Conservation (phyloP, 2,113 vertebrate species). For the Pipra filicauda region DNA sequence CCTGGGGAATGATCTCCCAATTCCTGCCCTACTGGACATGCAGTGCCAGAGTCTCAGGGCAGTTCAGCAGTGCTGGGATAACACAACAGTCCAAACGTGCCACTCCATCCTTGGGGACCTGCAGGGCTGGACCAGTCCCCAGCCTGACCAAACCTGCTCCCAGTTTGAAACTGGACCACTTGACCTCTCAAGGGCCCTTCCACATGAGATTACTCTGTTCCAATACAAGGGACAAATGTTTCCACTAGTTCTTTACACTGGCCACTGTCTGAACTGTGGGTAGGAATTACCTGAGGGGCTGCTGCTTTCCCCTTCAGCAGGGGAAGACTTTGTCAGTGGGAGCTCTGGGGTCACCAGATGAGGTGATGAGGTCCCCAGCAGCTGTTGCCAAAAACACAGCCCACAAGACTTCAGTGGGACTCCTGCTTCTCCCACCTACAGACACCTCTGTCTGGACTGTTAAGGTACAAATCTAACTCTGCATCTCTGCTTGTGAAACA, state of each 20-base stretch:
- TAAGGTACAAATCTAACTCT: not conserved
- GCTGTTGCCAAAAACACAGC: fast-evolving
- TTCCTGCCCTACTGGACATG: not conserved
- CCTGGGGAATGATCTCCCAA: not conserved
- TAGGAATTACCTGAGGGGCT: not conserved
- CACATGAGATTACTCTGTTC: not conserved
- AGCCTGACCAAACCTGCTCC: fast-evolving
- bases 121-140: not conserved
- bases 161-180: not conserved
- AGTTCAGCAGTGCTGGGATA: not conserved
- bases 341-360: not conserved
- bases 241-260: not conserved
- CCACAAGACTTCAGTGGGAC: not conserved
- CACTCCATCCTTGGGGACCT: not conserved
- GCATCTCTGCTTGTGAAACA: not conserved
- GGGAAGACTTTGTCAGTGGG: not conserved
- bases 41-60: not conserved
- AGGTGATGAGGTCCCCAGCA: not conserved
- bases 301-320: not conserved
- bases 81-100: not conserved
- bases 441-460: not conserved
- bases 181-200: not conserved
- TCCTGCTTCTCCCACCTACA: not conserved
- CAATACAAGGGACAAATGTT: fast-evolving
- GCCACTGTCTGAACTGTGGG: not conserved